A percentile compares a stretch with the other conserved stretches of the same genome.
phyloP scores from a whole-genome alignment of 2,888 invertebrate genomes.

The Drosophila robusta region DNA sequence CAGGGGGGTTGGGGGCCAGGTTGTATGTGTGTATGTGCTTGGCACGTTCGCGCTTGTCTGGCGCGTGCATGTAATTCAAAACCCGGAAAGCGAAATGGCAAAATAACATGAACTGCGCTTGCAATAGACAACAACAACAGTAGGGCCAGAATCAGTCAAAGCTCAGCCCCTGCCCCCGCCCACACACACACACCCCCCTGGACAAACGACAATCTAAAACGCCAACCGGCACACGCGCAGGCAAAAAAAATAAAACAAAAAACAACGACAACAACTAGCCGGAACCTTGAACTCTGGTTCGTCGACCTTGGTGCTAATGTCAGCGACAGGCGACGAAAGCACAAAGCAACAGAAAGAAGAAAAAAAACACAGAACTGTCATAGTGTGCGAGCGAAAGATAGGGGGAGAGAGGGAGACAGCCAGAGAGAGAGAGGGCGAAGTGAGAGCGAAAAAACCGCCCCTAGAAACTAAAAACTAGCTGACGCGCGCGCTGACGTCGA shows the following conservation, averaged over 20 bases:
- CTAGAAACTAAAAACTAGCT: slow-evolving; percentile 72
- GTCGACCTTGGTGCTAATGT: slow-evolving; percentile 85
- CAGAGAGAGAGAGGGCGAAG: slow-evolving; percentile 3
- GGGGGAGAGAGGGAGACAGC: slow-evolving; percentile 1
- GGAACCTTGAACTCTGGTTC: slow-evolving; percentile 85
- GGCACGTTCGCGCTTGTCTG: slow-evolving; percentile 63
- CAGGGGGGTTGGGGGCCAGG: background rate
- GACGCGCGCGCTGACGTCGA: slow-evolving; percentile 35
- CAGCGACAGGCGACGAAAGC: slow-evolving; percentile 73
- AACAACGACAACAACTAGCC: slow-evolving; percentile 14
- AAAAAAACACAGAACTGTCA: slow-evolving; percentile 9
- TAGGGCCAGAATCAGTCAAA: slow-evolving; percentile 18
- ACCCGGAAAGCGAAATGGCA: slow-evolving; percentile 77
- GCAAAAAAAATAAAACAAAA: slow-evolving; percentile 11
- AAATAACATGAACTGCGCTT: slow-evolving; percentile 68
- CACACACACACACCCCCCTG: background rate
- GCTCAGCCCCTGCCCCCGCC: background rate
- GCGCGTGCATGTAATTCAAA: slow-evolving; percentile 73
- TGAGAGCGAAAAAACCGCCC: slow-evolving; percentile 45
- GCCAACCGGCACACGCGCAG: slow-evolving; percentile 42
- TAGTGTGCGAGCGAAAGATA: slow-evolving; percentile 3
- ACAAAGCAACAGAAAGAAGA: slow-evolving; percentile 30
- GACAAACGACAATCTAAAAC: slow-evolving; percentile 19
- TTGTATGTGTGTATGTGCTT: slow-evolving; percentile 3
- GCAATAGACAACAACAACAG: slow-evolving; percentile 47